Conservation (phyloP, 2,888 invertebrate species). For the Agriotes lineatus region DNA sequence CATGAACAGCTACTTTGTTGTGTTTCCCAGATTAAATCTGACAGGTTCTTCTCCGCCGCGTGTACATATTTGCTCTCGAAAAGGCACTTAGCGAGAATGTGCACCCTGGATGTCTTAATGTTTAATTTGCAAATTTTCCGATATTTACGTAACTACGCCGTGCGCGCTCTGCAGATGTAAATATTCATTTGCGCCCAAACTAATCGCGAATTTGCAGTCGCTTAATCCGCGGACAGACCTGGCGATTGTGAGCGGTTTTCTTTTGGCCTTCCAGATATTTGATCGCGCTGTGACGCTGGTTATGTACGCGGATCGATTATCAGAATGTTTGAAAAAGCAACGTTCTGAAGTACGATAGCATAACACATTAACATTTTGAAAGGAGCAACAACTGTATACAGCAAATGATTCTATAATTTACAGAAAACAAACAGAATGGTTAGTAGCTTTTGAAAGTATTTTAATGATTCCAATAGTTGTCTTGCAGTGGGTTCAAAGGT, state of each 20-base stretch:
- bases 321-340: too few species aligned
- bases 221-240: conserved; percentile 9
- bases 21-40: conserved; percentile 40
- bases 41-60: conserved; percentile 26
- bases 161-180: conserved; percentile 7
- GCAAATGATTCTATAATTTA: too few species aligned
- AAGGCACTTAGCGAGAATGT: conserved; percentile 6
- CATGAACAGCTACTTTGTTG: conserved; percentile 37
- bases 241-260: not conserved
- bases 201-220: conserved; percentile 15
- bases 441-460: too few species aligned
- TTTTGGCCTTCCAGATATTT: too few species aligned
- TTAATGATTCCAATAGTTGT: too few species aligned
- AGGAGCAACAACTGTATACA: too few species aligned
- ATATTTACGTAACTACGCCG: conserved; percentile 22
- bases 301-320: too few species aligned
- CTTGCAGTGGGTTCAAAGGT: too few species aligned
- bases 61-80: conserved; percentile 13
- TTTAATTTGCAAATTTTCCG: conserved; percentile 30
- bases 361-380: too few species aligned
- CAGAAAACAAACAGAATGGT: too few species aligned
- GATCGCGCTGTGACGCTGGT: too few species aligned
- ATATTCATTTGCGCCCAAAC: conserved; percentile 13
- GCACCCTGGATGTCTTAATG: conserved; percentile 19
- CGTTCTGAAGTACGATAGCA: too few species aligned